These are phyloP conservation scores for Megaceryle maxima DNA, from an alignment of 2,113 vertebrate species.

Conservation along the genomic window DNA sequence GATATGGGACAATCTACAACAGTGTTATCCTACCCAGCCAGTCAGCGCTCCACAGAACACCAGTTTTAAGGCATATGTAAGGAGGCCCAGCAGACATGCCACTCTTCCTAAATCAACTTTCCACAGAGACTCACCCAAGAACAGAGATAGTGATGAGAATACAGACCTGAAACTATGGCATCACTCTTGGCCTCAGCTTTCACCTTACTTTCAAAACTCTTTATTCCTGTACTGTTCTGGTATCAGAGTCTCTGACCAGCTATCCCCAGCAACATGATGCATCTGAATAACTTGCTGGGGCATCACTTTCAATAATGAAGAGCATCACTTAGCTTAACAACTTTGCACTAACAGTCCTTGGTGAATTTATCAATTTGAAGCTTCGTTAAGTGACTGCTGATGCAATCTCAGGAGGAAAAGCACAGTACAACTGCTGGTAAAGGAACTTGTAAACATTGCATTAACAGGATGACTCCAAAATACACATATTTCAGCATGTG, in stretches of 20 bases:
- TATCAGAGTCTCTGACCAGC: neutral
- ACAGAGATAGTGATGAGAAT: neutral
- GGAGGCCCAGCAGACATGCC: neutral
- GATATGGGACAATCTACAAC: neutral
- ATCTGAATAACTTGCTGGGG: neutral
- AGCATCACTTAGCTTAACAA: neutral
- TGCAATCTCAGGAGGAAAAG: neutral
- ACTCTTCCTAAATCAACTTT: neutral
- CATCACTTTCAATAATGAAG: neutral
- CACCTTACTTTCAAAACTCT: neutral
- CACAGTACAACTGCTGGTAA: neutral
- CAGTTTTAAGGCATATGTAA: rapidly evolving
- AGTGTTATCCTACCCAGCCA: no score
- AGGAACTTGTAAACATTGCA: neutral
- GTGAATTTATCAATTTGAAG: neutral
- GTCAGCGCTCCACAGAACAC: neutral
- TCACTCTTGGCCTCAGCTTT: neutral
- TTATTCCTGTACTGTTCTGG: neutral
- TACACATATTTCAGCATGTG: neutral
- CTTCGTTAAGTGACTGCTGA: neutral
- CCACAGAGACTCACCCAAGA: neutral
- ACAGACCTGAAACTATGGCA: neutral
- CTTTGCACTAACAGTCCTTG: neutral
- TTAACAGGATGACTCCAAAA: neutral
- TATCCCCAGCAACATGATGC: neutral